Conservation (phyloP, 2,888 invertebrate species). For the Tricholauxania praeusta region DNA sequence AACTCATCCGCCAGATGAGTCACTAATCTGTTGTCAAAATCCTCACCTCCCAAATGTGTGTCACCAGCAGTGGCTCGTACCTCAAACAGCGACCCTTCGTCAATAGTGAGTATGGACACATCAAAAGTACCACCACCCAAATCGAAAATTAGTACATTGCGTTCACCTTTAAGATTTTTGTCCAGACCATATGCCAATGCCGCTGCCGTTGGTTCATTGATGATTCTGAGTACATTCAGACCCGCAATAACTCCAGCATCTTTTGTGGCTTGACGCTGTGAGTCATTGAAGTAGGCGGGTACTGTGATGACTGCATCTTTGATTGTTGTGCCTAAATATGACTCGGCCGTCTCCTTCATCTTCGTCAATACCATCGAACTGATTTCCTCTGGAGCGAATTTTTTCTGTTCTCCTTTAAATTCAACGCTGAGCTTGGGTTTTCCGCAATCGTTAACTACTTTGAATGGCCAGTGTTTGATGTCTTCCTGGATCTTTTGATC, state of each 20-base stretch:
- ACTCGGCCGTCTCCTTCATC: constrained; percentile 94
- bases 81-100: constrained; percentile 88
- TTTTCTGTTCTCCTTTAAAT: constrained; percentile 90
- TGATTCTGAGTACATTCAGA: constrained; percentile 89
- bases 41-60: constrained; percentile 92
- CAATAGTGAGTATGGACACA: constrained; percentile 93
- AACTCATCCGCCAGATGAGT: constrained; percentile 88
- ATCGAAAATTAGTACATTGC: constrained; percentile 79
- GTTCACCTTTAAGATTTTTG: constrained; percentile 84
- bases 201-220: constrained; percentile 92
- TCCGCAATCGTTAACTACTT: constrained; percentile 82
- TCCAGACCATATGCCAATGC: constrained; percentile 93
- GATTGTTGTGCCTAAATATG: constrained; percentile 87
- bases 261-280: constrained; percentile 92
- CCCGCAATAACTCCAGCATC: constrained; percentile 92
- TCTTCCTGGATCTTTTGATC: constrained; percentile 90
- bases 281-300: constrained; percentile 91
- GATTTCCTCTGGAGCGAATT: constrained; percentile 90
- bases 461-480: constrained; percentile 95
- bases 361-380: constrained; percentile 93
- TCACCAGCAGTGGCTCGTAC: constrained; percentile 94
- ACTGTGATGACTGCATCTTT: constrained; percentile 88
- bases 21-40: constrained; percentile 89
- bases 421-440: constrained; percentile 86
- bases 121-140: constrained; percentile 90